Conservation (phyloP, 1,140 invertebrate genomes). For the Conopomorpha cramerella region DNA sequence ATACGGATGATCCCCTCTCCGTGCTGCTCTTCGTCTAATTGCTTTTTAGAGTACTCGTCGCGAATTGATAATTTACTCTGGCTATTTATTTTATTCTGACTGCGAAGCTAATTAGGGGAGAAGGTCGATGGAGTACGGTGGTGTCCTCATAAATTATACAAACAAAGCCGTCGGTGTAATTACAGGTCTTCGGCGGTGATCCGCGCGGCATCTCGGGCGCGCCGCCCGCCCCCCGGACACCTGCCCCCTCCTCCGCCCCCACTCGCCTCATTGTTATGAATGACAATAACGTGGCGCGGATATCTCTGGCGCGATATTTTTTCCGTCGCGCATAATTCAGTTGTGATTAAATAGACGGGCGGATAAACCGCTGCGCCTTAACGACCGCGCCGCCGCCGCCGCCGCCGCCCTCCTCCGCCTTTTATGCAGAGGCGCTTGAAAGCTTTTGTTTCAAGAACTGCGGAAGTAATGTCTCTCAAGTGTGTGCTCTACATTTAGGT, state of each 20-base stretch:
- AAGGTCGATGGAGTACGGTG: not conserved
- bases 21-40: too few relatives aligned
- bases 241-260: too few relatives aligned
- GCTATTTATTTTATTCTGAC: conserved; percentile 4
- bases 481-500: too few relatives aligned
- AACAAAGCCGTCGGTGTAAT: conserved; percentile 12
- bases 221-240: conserved; percentile 7
- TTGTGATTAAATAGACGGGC: conserved; percentile 49
- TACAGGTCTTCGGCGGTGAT: not conserved
- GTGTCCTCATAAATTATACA: conserved; percentile 9
- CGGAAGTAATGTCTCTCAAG: too few relatives aligned
- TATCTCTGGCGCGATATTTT: conserved; percentile 38
- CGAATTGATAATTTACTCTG: too few relatives aligned
- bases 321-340: conserved; percentile 44
- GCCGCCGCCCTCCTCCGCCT: too few relatives aligned
- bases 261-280: conserved; percentile 43
- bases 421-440: too few relatives aligned
- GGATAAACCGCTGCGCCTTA: conserved; percentile 19
- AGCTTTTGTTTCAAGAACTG: too few relatives aligned
- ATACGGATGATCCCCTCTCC: too few relatives aligned
- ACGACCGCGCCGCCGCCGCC: too few relatives aligned
- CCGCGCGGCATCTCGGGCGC: conserved; percentile 6
- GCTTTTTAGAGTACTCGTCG: too few relatives aligned
- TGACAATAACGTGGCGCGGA: conserved; percentile 46
- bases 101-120: conserved; percentile 3